Evolutionary conservation across 1,140 invertebrate species (phyloP).

Genomic region (Parapsyche elsis): DNA sequence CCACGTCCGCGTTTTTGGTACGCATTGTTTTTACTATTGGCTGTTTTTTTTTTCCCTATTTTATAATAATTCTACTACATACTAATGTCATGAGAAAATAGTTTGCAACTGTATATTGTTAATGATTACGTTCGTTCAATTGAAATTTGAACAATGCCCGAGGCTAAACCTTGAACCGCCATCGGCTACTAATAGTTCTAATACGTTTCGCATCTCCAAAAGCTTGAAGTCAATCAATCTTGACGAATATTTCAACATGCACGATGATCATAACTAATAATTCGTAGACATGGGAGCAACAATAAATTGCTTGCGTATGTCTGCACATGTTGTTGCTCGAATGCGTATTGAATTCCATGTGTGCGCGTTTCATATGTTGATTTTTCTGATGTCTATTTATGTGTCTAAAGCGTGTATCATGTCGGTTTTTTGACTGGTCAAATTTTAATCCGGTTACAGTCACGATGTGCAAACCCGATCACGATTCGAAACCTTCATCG

Average conservation of each 20-base stretch:
- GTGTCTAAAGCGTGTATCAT: not conserved
- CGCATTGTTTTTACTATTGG: not conserved
- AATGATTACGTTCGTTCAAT: no score
- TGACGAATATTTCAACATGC: not conserved
- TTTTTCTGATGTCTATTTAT: not conserved
- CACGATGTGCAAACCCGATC: no score
- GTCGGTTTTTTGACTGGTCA: no score
- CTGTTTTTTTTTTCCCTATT: no score
- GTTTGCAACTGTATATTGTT: no score
- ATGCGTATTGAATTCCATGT: not conserved
- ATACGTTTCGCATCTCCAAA: not conserved
- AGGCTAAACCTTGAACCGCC: conserved; percentile 4
- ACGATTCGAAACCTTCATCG: no score
- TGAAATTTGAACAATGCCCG: not conserved
- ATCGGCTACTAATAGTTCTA: not conserved
- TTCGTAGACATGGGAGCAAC: no score
- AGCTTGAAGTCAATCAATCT: not conserved
- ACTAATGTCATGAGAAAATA: no score
- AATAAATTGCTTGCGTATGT: not conserved
- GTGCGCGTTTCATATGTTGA: not conserved
- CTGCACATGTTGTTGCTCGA: not conserved
- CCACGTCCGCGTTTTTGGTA: conserved; percentile 19
- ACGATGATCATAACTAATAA: not conserved
- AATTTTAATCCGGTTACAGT: no score
- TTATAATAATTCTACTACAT: no score